Percentiles rank a stretch among this genome's conserved stretches.
Conservation (phyloP, 1,140 invertebrate genomes). For the Drosophila repleta region DNA sequence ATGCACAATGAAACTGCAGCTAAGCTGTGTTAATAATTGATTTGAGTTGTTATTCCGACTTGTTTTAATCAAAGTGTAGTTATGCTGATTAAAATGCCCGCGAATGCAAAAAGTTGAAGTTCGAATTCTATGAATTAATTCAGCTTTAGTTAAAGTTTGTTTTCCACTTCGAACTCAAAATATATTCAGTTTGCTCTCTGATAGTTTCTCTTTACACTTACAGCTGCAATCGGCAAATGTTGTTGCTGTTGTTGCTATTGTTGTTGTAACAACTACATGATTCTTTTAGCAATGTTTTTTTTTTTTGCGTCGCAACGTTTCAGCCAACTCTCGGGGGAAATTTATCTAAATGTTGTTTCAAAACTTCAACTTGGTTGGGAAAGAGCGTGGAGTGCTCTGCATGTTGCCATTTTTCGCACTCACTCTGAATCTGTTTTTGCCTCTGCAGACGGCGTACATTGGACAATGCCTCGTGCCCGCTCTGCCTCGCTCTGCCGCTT, state of each 20-base stretch:
- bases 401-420: conserved; percentile 69
- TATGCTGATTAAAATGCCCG: too few species aligned
- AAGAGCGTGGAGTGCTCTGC: conserved; percentile 16
- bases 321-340: conserved; percentile 69
- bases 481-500: neutral
- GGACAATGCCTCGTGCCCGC: conserved; percentile 9
- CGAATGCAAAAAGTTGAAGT: neutral
- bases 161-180: conserved; percentile 2
- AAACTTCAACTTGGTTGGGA: conserved; percentile 66
- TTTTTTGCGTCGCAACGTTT: conserved; percentile 12
- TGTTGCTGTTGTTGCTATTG: conserved; percentile 12
- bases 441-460: conserved; percentile 28
- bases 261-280: conserved; percentile 47
- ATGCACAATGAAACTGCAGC: neutral
- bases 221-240: conserved; percentile 24
- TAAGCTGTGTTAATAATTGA: neutral
- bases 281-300: conserved; percentile 29
- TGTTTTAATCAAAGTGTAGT: too few species aligned
- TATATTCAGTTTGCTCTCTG: conserved; percentile 34
- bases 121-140: neutral
- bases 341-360: conserved; percentile 83
- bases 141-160: neutral
- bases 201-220: conserved; percentile 40
- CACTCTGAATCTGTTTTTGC: conserved; percentile 73
- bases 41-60: neutral